phyloP scores from a whole-genome alignment of 1,140 invertebrate genomes.

The Coelopa frigida region DNA sequence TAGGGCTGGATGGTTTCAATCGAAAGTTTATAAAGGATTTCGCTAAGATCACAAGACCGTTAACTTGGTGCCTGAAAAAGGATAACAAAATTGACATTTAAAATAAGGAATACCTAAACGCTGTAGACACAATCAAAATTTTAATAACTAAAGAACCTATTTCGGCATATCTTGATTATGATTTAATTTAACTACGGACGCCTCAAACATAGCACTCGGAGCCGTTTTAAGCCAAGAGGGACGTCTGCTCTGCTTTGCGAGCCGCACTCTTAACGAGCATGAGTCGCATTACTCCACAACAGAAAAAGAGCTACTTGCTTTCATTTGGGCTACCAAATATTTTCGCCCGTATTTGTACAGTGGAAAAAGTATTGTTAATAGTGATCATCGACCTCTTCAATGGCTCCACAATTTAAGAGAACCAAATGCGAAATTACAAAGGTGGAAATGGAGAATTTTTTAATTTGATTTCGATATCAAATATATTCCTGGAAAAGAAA shows the following conservation, averaged over 20 bases:
- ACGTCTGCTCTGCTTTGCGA: not conserved
- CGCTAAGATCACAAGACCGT: conserved; percentile 9
- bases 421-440: not conserved
- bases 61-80: conserved; percentile 10
- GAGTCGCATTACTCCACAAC: not conserved
- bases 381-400: not conserved
- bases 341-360: conserved; percentile 32
- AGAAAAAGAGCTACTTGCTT: conserved; percentile 24
- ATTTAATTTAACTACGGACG: not conserved
- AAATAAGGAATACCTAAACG: not conserved
- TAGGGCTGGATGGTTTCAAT: conserved; percentile 14
- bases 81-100: conserved; percentile 10
- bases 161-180: too few relatives aligned
- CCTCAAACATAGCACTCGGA: not conserved
- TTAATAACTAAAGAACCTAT: too few relatives aligned
- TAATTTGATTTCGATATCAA: conserved; percentile 8
- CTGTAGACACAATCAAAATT: too few relatives aligned
- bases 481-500: conserved; percentile 12
- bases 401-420: conserved; percentile 6
- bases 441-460: not conserved
- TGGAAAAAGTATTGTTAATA: not conserved
- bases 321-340: conserved; percentile 36
- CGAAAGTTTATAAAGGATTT: conserved; percentile 16
- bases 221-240: conserved; percentile 5
- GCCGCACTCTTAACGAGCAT: conserved; percentile 2